Evolutionary conservation across 2,888 invertebrate species (phyloP), one percentile per base, ranked within the genome.

Genomic region (Alentia gelatinosa): DNA sequence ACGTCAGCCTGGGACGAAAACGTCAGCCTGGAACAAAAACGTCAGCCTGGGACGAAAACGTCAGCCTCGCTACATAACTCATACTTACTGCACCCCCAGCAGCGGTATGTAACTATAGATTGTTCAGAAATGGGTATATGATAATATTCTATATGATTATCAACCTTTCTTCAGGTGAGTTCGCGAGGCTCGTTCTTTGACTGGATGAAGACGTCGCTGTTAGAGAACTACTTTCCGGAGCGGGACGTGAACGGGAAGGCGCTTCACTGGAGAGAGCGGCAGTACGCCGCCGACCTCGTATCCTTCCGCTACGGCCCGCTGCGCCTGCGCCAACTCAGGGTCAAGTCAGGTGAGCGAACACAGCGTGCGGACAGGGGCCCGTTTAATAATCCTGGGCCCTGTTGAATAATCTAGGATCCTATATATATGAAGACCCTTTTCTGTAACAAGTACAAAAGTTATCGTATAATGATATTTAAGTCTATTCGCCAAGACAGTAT

Each of bases 251-350:
- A 75, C 50, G 90, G 83, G 1, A 90, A 90, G n/a, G 37, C n/a
- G 0, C 83, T 90, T 19, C 47, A 42, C 33, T 90, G 83, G 79
- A 26, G 79, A 47, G 83, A 90, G 9, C 37, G 79, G 12, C 47
- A 15, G 5, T 90, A 35, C 33, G 19, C 47, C n/a, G 15, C 50
- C 19, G 90, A 90, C 35, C 47, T 7, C 4, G 79, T 39, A 3
- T 90, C 90, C 30, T 79, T 40, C n/a, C 7, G 90, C 9, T 50
- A 83, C 23, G 90, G 90, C 0, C 90, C 90, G 0, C 37, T 40
- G 26, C 74, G 90, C 30, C 33, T 90, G 3, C 79, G 90, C 9
- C 90, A 90, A 30, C 75, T 90, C 5, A 42, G 90, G 30, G 35
- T 47, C 79, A 12, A 40, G 23, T 35, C 89, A 56, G 33, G 89